Percentiles rank a stretch among this genome's conserved stretches.
phyloP scores from a whole-genome alignment of 1,140 invertebrate species.

The Rhynchophorus ferrugineus region DNA sequence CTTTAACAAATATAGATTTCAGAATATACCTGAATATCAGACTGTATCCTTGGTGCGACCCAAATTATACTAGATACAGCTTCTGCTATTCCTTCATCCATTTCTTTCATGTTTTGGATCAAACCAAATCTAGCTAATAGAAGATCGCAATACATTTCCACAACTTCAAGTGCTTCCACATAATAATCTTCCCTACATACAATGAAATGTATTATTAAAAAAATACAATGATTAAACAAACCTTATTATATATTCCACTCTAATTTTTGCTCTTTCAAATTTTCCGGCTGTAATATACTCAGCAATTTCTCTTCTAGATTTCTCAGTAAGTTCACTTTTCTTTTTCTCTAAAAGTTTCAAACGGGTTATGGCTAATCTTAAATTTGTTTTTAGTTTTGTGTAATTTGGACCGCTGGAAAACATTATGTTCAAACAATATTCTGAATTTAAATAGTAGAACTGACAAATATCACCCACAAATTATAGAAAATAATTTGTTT shows the following conservation, averaged over 20 bases:
- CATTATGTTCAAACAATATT: too few relatives aligned
- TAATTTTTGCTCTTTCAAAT: slow-evolving; percentile 87
- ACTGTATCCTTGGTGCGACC: slow-evolving; percentile 84
- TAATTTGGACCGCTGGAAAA: slow-evolving; percentile 85
- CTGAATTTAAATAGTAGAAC: too few relatives aligned
- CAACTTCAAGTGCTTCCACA: slow-evolving; percentile 97
- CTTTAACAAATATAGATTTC: neutral
- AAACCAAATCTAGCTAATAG: slow-evolving; percentile 95
- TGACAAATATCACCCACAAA: too few relatives aligned
- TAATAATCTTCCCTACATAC: slow-evolving; percentile 87
- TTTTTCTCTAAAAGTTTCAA: slow-evolving; percentile 96
- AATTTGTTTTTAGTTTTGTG: slow-evolving; percentile 93
- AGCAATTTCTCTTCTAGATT: slow-evolving; percentile 94
- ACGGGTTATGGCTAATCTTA: slow-evolving; percentile 84
- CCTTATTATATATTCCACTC: slow-evolving; percentile 95
- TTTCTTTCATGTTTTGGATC: slow-evolving; percentile 93
- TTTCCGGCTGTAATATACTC: slow-evolving; percentile 90
- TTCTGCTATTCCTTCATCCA: slow-evolving; percentile 93
- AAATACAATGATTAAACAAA: slow-evolving; percentile 30
- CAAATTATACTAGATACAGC: slow-evolving; percentile 94
- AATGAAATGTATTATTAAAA: neutral
- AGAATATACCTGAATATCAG: slow-evolving; percentile 57
- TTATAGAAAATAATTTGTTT: too few relatives aligned
- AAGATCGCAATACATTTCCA: slow-evolving; percentile 99
- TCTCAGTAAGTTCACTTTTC: slow-evolving; percentile 93